A percentile compares a stretch with the other conserved stretches of the same genome.
phyloP scores from a whole-genome alignment of 2,888 invertebrate species.

The Epicampocera succincta region DNA sequence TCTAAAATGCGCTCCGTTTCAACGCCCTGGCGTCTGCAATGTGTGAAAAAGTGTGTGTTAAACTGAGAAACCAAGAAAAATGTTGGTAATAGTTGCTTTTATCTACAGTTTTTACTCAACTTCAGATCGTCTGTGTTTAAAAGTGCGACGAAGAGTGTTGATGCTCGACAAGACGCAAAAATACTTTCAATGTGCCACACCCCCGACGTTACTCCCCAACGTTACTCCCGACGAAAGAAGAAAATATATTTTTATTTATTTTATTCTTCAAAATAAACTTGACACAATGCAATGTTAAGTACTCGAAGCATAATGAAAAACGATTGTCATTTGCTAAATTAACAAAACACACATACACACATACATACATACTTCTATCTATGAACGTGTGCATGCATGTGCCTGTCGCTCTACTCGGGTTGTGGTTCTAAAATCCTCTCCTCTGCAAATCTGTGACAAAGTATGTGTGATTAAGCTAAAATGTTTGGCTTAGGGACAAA shows the following conservation, averaged over 20 bases:
- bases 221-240: conserved; percentile 6
- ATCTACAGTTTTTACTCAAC: conserved; percentile 1
- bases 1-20: background rate
- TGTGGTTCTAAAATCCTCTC: background rate
- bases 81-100: conserved; percentile 30
- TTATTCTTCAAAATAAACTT: conserved; percentile 21
- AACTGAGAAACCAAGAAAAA: background rate
- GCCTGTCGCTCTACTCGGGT: background rate
- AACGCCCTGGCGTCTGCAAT: conserved; percentile 25
- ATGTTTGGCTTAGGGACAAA: too few relatives aligned
- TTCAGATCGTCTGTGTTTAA: background rate
- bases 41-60: background rate
- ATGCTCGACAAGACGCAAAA: background rate
- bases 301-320: conserved; percentile 39
- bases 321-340: conserved; percentile 57
- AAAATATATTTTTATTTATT: conserved; percentile 11
- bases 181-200: conserved; percentile 20
- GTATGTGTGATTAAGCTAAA: conserved; percentile 1
- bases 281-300: conserved; percentile 28
- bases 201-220: too few relatives aligned
- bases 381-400: background rate
- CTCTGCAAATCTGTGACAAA: conserved; percentile 9
- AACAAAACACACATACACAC: conserved; percentile 31
- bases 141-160: conserved; percentile 4
- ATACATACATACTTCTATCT: too few relatives aligned